Base-by-base conservation (phyloP, 1,140 invertebrate genomes). In the Yoshiicerus persimilis region DNA sequence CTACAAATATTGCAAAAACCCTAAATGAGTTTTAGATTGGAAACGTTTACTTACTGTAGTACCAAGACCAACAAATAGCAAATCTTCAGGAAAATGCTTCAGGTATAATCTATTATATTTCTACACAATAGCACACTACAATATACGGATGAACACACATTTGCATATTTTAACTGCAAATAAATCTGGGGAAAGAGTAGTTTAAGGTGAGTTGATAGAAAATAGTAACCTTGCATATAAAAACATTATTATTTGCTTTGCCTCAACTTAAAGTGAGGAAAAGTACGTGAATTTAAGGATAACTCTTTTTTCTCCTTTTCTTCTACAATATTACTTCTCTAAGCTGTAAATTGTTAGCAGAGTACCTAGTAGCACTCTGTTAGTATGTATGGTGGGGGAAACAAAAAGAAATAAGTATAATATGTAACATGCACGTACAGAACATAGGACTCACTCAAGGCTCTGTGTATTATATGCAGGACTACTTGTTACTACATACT, bases 151-250 rank as follows among this genome's bases (percentile, higher is more conserved):
- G 66, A 70, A 16, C 66, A 23, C 30, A 36, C 34, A 30, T 77
- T 77, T 80, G 75, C 75, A 80, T 80, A 80, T 80, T 80, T 80
- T 80, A 80, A 80, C 75, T 32, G 75, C 34, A 80, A 80, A 80
- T 80, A 80, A 80, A 80, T 80, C 75, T 80, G 75, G 34, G 34
- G 34, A 80, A 70, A 80, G n/a, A 80, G 75, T 36, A 34, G 75
- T 80, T 80, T n/a, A 38, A 36, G 30, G 16, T 38, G 34, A 80
- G 75, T 80, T 80, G 75, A 80, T 80, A 34, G 34, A 38, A 80
- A 80, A 32, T 70, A 32, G 47, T 80, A 38, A 4, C 32, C 23
- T 38, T 80, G 75, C 75, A 80, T 80, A 80, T 80, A 80, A 80
- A 70, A 80, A 80, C 75, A 80, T 25, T 80, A 80, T 80, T 80